A percentile compares a stretch with the other conserved stretches of the same genome.
Evolutionary conservation across 2,888 invertebrate genomes (phyloP).

Genomic region (Auanema freiburgensis): DNA sequence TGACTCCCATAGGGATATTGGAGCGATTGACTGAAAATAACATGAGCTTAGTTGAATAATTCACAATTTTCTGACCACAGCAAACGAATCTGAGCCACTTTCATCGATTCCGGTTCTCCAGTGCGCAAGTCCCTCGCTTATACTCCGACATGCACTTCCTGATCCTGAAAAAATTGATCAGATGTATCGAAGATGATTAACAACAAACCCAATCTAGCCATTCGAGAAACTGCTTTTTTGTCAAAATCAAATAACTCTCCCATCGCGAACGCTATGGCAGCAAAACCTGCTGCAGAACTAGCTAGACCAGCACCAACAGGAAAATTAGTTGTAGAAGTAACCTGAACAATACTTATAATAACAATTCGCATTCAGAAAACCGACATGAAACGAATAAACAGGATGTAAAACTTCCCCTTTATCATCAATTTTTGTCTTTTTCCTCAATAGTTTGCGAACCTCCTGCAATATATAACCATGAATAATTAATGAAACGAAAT

Average conservation of each 20-base stretch:
- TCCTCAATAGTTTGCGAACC: conserved; percentile 26
- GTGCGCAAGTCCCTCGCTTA: conserved; percentile 89
- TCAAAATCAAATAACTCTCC: conserved; percentile 49
- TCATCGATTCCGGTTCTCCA: conserved; percentile 77
- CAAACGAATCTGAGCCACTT: conserved; percentile 75
- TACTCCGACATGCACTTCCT: conserved; percentile 93
- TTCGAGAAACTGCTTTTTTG: conserved; percentile 48
- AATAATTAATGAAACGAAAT: not conserved
- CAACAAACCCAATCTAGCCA: conserved; percentile 33
- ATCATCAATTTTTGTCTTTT: conserved; percentile 17
- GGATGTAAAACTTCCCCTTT: not conserved
- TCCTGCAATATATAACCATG: conserved; percentile 19
- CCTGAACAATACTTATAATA: conserved; percentile 21
- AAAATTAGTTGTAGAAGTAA: conserved; percentile 82
- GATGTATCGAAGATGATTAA: not conserved
- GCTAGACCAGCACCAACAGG: conserved; percentile 97
- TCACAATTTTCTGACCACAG: conserved; percentile 30
- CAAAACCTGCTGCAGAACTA: conserved; percentile 96
- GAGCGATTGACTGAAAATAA: conserved; percentile 18
- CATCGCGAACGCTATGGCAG: conserved; percentile 67
- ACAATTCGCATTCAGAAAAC: conserved; percentile 15
- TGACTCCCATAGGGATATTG: conserved; percentile 80
- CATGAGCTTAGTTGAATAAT: not conserved
- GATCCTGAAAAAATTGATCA: conserved; percentile 70
- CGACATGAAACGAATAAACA: not conserved